These are phyloP conservation scores for Chelon auratus DNA, from an alignment of 2,797 vertebrate species.

Conservation along the genomic window DNA sequence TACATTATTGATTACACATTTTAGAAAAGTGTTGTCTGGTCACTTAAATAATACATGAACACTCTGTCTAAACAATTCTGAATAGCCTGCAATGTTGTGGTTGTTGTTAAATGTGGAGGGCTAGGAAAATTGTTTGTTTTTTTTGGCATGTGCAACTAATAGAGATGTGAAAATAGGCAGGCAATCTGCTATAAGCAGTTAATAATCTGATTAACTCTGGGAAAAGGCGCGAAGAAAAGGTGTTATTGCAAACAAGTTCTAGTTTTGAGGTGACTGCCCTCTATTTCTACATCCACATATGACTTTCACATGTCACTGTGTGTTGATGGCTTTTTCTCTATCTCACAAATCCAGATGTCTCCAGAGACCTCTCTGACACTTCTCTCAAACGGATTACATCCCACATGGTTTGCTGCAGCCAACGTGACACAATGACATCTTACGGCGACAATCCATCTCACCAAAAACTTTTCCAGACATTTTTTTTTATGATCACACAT, in stretches of 20 bases:
- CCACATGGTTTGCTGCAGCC: constrained; percentile 24
- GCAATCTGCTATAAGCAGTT: constrained; percentile 14
- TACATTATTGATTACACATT: not conserved
- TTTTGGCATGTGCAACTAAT: constrained; percentile 26
- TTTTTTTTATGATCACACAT: constrained; percentile 42
- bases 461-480: constrained; percentile 14
- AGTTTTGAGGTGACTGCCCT: constrained; percentile 46
- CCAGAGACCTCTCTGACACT: constrained; percentile 33
- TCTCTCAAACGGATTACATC: constrained; percentile 30
- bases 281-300: constrained; percentile 54
- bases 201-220: constrained; percentile 44
- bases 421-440: constrained; percentile 38
- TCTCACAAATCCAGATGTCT: constrained; percentile 47
- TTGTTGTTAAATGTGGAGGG: constrained; percentile 10
- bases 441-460: constrained; percentile 14
- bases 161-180: constrained; percentile 46
- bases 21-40: not conserved
- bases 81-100: not conserved
- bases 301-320: constrained; percentile 57
- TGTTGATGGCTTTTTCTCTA: constrained; percentile 49
- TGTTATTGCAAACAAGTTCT: constrained; percentile 45
- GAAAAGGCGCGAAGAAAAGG: constrained; percentile 25
- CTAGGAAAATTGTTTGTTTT: not conserved
- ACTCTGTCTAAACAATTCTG: not conserved
- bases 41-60: not conserved